Conservation (phyloP, 2,888 invertebrate species). For the Drosophila fulvimacula region DNA sequence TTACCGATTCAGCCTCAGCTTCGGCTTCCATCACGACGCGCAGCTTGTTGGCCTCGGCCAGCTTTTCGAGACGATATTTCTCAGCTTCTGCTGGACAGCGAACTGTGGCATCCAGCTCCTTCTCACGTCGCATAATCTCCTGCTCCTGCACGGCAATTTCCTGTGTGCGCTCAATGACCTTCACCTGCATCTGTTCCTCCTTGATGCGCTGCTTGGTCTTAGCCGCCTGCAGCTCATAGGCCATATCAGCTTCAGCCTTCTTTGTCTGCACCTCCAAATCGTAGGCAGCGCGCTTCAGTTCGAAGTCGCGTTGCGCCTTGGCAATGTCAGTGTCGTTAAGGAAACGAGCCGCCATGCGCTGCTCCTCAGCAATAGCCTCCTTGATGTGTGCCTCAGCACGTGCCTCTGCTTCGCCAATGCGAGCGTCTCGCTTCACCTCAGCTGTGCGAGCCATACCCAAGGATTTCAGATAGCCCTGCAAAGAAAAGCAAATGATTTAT, state of each 20-base stretch:
- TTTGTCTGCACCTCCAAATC: constrained; percentile 98
- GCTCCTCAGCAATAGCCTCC: constrained; percentile 98
- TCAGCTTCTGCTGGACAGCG: constrained; percentile 98
- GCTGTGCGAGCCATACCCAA: constrained; percentile 97
- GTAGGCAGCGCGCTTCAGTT: constrained; percentile 98
- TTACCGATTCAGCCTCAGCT: constrained; percentile 95
- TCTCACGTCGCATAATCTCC: constrained; percentile 96
- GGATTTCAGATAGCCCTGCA: constrained; percentile 91
- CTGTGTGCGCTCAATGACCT: constrained; percentile 95
- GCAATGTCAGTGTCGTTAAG: constrained; percentile 98
- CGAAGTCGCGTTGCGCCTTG: constrained; percentile 97
- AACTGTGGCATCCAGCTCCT: constrained; percentile 96
- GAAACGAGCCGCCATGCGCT: constrained; percentile 96
- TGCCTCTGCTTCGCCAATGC: constrained; percentile 98
- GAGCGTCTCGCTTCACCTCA: constrained; percentile 97
- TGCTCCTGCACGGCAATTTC: constrained; percentile 98
- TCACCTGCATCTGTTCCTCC: constrained; percentile 99
- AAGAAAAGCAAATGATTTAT: constrained; percentile 21
- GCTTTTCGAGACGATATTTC: constrained; percentile 94
- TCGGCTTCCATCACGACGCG: constrained; percentile 97
- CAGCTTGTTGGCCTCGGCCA: constrained; percentile 96
- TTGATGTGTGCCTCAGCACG: constrained; percentile 90
- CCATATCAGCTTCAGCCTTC: constrained; percentile 95
- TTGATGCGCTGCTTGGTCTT: constrained; percentile 98
- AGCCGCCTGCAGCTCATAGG: constrained; percentile 96